Evolutionary conservation across 2,888 invertebrate genomes (phyloP), one percentile per base, ranked within the genome.

Genomic region (Rutpela maculata): DNA sequence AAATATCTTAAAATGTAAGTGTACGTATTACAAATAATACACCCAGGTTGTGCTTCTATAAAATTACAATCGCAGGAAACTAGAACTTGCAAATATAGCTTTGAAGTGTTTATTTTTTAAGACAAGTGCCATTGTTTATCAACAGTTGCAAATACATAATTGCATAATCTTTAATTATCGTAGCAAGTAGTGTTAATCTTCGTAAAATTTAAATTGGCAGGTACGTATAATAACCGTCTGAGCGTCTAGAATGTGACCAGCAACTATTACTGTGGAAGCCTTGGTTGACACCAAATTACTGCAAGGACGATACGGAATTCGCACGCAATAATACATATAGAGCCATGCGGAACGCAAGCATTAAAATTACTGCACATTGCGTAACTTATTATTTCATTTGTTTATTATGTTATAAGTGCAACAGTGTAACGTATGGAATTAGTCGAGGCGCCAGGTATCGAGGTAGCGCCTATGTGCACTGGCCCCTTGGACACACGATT

Each of bases 261-360:
- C 15, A 50, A 12, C 15, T n/a, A n/a, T 50, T 50, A 50, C 2
- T 50, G 5, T 5, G 18, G 19, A 19, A 18, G 50, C 65, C 65
- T 65, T 67, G 67, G 67, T 55, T 19, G 55, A 67, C 67, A 31
- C 67, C 26, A 55, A 55, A 26, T 67, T 22, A 55, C 50, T 55
- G 26, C 71, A 62, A 71, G 71, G 71, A 50, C 71, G 71, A 62
- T 71, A 71, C 71, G 55, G 71, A 71, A 59, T 60, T 71, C 71
- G 62, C 71, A 60, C 60, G 62, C 60, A 60, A 15, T 62, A 31
- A 60, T 71, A 38, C 38, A 26, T 55, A 59, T 55, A 70, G n/a
- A 26, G 22, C 9, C 66, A 66, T 50, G 66, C 22, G 50, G 66
- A 66, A 66, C 66, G 66, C 12, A 43, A 22, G 55, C 31, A 26